Evolutionary conservation across 2,113 vertebrate genomes (phyloP).

Genomic region (Crotalus helleri): DNA sequence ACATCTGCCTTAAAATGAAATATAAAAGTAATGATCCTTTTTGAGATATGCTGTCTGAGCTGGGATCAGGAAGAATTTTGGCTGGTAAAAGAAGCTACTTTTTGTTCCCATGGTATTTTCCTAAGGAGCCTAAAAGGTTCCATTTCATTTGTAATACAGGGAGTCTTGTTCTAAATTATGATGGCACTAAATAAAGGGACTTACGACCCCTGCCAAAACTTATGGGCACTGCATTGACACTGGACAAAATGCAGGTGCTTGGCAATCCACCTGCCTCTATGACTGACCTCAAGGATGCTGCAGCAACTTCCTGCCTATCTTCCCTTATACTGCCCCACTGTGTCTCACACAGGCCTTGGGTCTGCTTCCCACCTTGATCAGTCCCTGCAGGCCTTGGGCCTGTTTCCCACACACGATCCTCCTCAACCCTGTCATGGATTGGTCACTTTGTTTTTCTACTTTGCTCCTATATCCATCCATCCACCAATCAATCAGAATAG

Average conservation of each 20-base stretch:
- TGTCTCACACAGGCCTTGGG: background rate
- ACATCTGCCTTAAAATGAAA: background rate
- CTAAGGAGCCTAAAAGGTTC: background rate
- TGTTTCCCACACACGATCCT: background rate
- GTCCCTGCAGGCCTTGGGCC: background rate
- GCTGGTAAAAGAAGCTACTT: background rate
- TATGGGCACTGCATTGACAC: background rate
- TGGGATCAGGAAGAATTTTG: background rate
- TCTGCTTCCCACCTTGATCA: background rate
- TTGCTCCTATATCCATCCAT: background rate
- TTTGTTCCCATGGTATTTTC: background rate
- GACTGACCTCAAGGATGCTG: background rate
- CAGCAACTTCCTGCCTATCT: background rate
- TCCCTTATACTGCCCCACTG: background rate
- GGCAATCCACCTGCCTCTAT: background rate
- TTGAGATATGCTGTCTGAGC: background rate
- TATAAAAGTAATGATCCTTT: background rate
- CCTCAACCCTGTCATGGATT: background rate
- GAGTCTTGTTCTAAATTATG: background rate
- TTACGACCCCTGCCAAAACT: background rate
- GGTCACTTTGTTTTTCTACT: background rate
- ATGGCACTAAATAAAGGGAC: background rate
- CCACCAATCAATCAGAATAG: no score
- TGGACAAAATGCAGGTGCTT: background rate
- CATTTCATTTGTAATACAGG: background rate